Base-by-base conservation (phyloP, 1,140 invertebrate species). In the Drosophila triauraria region DNA sequence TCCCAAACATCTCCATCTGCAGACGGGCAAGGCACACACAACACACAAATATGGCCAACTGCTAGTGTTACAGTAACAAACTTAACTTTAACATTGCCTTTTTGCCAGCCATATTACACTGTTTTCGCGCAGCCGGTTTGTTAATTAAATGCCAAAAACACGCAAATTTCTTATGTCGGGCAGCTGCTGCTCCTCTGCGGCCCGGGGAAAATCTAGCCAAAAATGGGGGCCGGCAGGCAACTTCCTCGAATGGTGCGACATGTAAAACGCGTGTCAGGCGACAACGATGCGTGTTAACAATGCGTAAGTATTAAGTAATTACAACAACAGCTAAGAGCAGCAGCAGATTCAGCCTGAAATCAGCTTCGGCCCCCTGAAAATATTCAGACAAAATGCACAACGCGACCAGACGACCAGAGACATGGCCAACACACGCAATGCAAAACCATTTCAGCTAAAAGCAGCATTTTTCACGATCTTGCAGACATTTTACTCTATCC, bases 261-360 rank as follows among this genome's bases (percentile, higher is more conserved):
- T 84, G 77, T 84, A 85, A 84, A 80, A 84, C 81, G 81, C 77
- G 77, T 84, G 81, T 84, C 81, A 84, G 67, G 81, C 68, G 81
- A 84, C 81, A 77, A 77, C 76, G 72, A 84, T 80, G 78, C 81
- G 72, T 84, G 82, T 84, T 84, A 84, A 84, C 81, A 85, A 84
- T 84, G 81, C 77, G 81, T 83, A 83, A 82, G 80, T 84, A 84
- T 84, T 84, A 85, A 85, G 82, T 84, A 84, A 84, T 84, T 84
- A 80, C 72, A 83, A 75, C 56, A 83, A 83, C 75, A 82, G 51
- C 69, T 43, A 38, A 32, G 32, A 42, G 35, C 42, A 57, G 30
- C 67, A 65, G 46, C 76, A 75, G 65, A 32, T 25, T 20, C 32
- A 69, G 42, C 54, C 51, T n/a, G n/a, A 56, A 56, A 61, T 17